Evolutionary conservation across 2,888 invertebrate genomes (phyloP).

Genomic region (Athrips mouffetella): DNA sequence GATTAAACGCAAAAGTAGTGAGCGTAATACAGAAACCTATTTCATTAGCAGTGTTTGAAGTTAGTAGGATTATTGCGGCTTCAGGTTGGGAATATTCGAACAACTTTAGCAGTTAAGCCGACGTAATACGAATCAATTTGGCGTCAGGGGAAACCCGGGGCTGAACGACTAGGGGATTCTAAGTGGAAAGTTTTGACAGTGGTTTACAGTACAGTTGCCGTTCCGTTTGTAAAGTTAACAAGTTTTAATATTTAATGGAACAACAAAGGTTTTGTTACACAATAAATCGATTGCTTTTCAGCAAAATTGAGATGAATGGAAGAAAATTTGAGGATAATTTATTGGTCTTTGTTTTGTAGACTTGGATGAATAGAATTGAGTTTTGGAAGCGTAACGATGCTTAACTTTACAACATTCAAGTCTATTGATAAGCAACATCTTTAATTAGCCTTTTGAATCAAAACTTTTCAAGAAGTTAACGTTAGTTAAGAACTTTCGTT

Average conservation of each 20-base stretch:
- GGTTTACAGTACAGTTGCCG: slow-evolving; percentile 36
- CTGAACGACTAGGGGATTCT: slow-evolving; percentile 28
- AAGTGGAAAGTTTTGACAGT: slow-evolving; percentile 43
- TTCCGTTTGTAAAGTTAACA: slow-evolving; percentile 37
- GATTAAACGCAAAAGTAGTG: slow-evolving; percentile 14
- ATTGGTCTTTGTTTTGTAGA: slow-evolving; percentile 4
- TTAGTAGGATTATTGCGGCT: slow-evolving; percentile 24
- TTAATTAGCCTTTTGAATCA: background rate
- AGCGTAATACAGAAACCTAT: slow-evolving; percentile 19
- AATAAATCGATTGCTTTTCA: slow-evolving; percentile 19
- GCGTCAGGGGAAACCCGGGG: slow-evolving; percentile 23
- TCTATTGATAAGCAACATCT: background rate
- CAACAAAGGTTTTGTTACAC: slow-evolving; percentile 19
- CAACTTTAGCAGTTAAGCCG: slow-evolving; percentile 25
- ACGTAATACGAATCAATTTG: slow-evolving; percentile 28
- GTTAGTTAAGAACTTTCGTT: background rate
- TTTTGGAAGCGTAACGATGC: background rate
- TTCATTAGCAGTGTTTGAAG: slow-evolving; percentile 30
- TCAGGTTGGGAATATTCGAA: slow-evolving; percentile 15
- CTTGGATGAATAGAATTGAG: slow-evolving; percentile 1
- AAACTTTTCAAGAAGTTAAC: background rate
- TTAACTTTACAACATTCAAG: background rate
- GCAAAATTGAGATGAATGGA: slow-evolving; percentile 6
- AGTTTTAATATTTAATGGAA: slow-evolving; percentile 42
- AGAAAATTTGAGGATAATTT: slow-evolving; percentile 6